Evolutionary conservation across 1,140 invertebrate species (phyloP), one percentile per base, ranked within the genome.

Genomic region (Nasonia vitripennis): DNA sequence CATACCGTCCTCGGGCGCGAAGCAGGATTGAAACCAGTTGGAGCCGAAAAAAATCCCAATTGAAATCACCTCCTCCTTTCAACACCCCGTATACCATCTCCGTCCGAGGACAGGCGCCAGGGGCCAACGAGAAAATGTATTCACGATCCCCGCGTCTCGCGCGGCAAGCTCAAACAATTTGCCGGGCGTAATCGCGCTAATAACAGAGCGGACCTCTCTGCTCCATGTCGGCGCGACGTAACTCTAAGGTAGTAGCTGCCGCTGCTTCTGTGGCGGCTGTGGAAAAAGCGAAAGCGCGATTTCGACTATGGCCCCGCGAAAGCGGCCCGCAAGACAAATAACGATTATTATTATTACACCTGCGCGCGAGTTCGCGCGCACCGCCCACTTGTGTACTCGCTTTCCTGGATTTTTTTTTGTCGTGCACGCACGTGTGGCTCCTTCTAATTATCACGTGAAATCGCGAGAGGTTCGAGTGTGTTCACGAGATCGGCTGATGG

Each of bases 161-260:
- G 20, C 5, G 71, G 20, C 12, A 20, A 70, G 68, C 41, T 67
- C 51, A 27, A 87, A 83, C 78, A 78, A 87, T 86, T 87, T 85
- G 70, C 79, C 68, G 34, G 79, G 85, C 85, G 86, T 88, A 83
- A 89, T 88, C 88, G 86, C 84, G 86, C 87, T 89, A 89, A 89
- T 89, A 89, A 88, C 88, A 88, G 88, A 88, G 89, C 87, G 88
- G 34, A 78, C 74, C 86, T 62, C 86, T 62, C 78, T 5, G 68
- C 55, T 41, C 37, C 55, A 71, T 62, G 55, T 62, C 55, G 74
- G 9, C 55, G 55, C 73, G 82, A 85, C 83, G 83, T 31, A 85
- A 81, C 34, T 74, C 51, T 70, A 62, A 17, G 41, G 55, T 17
- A 45, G 11, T 17, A 82, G 68, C 11, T 31, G 68, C 68, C 23